Evolutionary conservation across 2,888 invertebrate genomes (phyloP), one percentile per base, ranked within the genome.

Genomic region (Mythimna pallens): DNA sequence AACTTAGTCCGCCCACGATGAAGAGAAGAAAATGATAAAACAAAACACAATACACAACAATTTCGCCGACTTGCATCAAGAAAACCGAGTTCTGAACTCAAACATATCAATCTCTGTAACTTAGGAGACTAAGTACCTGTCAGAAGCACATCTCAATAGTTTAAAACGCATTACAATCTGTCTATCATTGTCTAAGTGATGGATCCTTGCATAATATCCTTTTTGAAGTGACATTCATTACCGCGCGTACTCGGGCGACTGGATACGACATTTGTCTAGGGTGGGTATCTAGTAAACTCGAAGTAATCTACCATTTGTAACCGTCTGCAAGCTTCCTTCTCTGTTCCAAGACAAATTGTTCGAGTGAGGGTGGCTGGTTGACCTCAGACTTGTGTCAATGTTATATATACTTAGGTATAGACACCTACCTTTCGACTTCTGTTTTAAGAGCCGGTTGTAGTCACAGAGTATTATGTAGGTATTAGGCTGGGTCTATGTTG

Each of bases 231-330:
- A 88, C 90, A 90, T 92, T 92, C 90, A 92, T 92, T 91, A 90
- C 83, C 83, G 70, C 78, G 77, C 81, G 30, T 66, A 73, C 73
- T 86, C 81, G 87, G 86, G 86, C 84, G 87, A 87, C 86, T 88
- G 87, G 88, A 87, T 89, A 90, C 88, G 88, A 89, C 91, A 91
- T 91, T 91, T 90, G 87, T 90, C 87, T 86, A 82, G 75, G 58
- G 80, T 47, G 78, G 85, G 88, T 85, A 88, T 87, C 89, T 87
- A 91, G 91, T 90, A 91, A 91, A 90, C 92, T 92, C 88, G 76
- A 83, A 87, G 92, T 94, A 93, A 93, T 93, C 93, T 92, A 86
- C 93, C 88, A 94, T 94, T 93, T 93, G 92, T 94, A 89, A 86
- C 88, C 90, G 93, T 93, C 93, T 84, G 73, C 80, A 79, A 75